Evolutionary conservation across 2,888 invertebrate genomes (phyloP), one percentile per base, ranked within the genome.

Genomic region (Hemistola chrysoprasaria): DNA sequence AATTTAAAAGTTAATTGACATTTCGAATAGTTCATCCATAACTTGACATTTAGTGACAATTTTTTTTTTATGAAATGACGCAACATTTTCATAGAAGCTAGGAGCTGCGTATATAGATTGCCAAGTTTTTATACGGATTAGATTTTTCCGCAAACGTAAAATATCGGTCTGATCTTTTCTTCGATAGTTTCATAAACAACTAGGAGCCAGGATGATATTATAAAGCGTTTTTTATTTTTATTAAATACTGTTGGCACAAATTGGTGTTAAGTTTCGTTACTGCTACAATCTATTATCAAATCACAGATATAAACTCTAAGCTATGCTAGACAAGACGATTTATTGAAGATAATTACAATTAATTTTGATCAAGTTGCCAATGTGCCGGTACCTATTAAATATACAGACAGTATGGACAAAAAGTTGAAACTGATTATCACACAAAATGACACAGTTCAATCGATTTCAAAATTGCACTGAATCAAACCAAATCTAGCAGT

Each of bases 231-330:
- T n/a, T n/a, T 61, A 59, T 47, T 58, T 59, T 56, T 30, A 35
- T 34, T 26, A 33, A 32, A 37, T 32, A 36, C 5, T 16, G 71
- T 81, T 81, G 82, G 81, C 80, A 83, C 80, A 71, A 73, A 67
- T 74, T 77, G 71, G 69, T 75, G 75, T 80, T 69, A 53, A 34
- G 58, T 60, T 65, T 57, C 56, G 46, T 59, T 62, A 63, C 16
- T 54, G 58, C 59, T 71, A 66, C 34, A 53, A 56, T 65, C 60
- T 71, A 70, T 62, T 60, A 50, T 56, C 53, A 58, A 66, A 77
- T 74, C 70, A 74, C 70, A 73, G 69, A 71, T 59, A 49, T 57
- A 20, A 33, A 40, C 41, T 53, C 57, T 66, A 60, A 53, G 54
- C 56, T 59, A 64, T 4, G n/a, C n/a, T n/a, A n/a, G 49, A 50